phyloP scores from a whole-genome alignment of 2,797 vertebrate genomes.

The Thripadectes ignobilis region DNA sequence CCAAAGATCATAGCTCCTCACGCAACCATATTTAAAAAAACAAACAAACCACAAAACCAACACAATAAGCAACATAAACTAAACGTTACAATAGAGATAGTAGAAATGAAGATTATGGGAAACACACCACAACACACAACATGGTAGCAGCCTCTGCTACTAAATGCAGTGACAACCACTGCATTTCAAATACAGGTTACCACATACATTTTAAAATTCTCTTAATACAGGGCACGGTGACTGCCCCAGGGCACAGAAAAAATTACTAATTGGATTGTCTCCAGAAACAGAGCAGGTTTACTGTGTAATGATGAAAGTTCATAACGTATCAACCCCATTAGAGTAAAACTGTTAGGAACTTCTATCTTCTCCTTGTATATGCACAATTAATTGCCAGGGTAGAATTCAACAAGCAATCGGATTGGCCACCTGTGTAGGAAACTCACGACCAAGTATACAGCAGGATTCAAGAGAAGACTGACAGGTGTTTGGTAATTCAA shows the following conservation, averaged over 20 bases:
- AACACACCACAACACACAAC: not conserved
- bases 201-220: not conserved
- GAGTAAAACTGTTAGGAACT: not conserved
- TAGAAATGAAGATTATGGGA: not conserved
- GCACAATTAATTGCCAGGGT: not conserved
- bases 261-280: not conserved
- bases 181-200: not conserved
- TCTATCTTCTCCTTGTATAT: fast-evolving
- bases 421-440: not conserved
- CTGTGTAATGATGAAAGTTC: not conserved
- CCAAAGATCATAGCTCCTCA: not conserved
- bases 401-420: fast-evolving
- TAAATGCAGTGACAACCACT: not conserved
- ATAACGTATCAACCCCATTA: too few relatives aligned
- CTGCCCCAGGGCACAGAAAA: not conserved
- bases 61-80: not conserved
- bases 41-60: not conserved
- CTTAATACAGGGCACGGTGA: not conserved
- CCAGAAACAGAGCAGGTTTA: not conserved
- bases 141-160: not conserved
- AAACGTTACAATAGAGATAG: not conserved
- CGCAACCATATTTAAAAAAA: not conserved
- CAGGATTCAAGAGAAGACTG: not conserved
- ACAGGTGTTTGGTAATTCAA: not conserved
- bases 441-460: not conserved